Percentiles rank a stretch among this genome's conserved stretches.
Evolutionary conservation across 2,888 invertebrate genomes (phyloP).

Genomic region (Tinea semifulvella): DNA sequence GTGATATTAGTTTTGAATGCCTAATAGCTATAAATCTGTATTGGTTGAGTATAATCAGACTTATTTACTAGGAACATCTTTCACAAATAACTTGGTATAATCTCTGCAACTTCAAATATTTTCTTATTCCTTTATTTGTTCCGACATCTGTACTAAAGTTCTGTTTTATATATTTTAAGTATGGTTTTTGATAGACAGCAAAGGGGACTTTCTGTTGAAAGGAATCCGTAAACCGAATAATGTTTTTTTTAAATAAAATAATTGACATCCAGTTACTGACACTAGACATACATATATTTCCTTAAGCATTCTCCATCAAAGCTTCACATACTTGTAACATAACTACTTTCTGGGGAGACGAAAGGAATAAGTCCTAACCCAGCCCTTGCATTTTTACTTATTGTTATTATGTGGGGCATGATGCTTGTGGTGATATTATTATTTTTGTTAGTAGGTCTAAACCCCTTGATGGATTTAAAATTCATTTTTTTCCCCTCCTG

Average conservation of each 20-base stretch:
- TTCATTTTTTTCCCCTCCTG: too few species aligned
- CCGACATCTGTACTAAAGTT: neutral
- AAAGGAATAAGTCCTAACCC: too few species aligned
- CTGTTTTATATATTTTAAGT: neutral
- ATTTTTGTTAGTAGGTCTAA: neutral
- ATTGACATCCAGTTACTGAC: too few species aligned
- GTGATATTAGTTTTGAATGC: neutral
- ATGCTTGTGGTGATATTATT: neutral
- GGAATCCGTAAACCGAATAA: neutral
- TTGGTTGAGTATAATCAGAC: neutral
- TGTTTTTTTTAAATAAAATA: too few species aligned
- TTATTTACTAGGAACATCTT: neutral
- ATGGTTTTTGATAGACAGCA: neutral
- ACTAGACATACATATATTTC: too few species aligned
- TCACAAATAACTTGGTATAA: neutral
- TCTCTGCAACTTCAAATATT: neutral
- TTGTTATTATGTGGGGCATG: neutral
- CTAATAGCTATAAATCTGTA: neutral
- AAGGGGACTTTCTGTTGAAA: neutral
- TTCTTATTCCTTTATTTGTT: neutral
- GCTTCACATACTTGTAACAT: too few species aligned
- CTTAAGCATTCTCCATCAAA: too few species aligned
- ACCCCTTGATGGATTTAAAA: too few species aligned
- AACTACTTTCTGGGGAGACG: too few species aligned
- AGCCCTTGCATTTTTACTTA: neutral